Conservation (phyloP, 1,140 invertebrate genomes). For the Potamilus streckersoni region DNA sequence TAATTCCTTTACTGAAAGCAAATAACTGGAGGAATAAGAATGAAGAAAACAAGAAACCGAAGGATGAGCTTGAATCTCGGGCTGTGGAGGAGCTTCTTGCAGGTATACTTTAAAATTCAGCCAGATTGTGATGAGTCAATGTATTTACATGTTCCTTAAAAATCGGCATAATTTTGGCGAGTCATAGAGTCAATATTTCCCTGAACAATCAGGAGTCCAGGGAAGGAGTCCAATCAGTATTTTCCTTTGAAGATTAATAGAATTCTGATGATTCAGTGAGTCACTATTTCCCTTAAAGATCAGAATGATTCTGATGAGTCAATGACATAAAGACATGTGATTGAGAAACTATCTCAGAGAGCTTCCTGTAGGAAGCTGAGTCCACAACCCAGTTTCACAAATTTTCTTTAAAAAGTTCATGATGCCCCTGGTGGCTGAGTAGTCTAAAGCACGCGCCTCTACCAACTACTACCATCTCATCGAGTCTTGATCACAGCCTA, state of each 20-base stretch:
- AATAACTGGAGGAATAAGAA: conserved; percentile 46
- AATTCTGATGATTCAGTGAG: background rate
- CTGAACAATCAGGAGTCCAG: background rate
- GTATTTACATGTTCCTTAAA: background rate
- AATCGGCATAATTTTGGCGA: background rate
- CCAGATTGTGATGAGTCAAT: too few relatives aligned
- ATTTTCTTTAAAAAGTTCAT: too few relatives aligned
- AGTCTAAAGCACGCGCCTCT: too few relatives aligned
- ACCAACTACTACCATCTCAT: too few relatives aligned
- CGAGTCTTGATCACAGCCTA: too few relatives aligned
- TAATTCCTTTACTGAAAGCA: conserved; percentile 69
- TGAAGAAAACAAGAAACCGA: conserved; percentile 24
- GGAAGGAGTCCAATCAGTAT: background rate
- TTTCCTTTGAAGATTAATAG: background rate
- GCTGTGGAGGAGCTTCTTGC: conserved; percentile 65
- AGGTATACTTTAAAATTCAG: conserved; percentile 24
- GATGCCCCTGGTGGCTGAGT: too few relatives aligned
- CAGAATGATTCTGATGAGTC: too few relatives aligned
- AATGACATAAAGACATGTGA: too few relatives aligned
- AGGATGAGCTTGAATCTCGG: conserved; percentile 47
- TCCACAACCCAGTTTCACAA: too few relatives aligned
- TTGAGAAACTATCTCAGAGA: too few relatives aligned
- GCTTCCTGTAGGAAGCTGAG: too few relatives aligned
- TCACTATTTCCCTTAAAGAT: too few relatives aligned
- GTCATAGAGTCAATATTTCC: background rate